Evolutionary conservation across 1,140 invertebrate species (phyloP).

Genomic region (Stegodyphus dumicola): DNA sequence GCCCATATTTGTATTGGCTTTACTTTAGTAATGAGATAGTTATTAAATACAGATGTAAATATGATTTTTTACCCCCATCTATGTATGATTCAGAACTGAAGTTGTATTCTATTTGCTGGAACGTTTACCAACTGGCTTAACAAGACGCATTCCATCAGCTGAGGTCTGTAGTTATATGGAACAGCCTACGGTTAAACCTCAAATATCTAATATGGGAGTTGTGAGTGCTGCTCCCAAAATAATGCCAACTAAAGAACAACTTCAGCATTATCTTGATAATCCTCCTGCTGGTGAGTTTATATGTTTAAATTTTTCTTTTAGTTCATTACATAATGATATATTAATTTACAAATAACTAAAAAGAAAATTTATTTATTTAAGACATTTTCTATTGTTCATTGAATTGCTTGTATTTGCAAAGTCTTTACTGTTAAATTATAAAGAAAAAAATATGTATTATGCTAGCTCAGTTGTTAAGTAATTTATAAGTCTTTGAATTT

Average conservation of each 20-base stretch:
- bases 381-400: too few species aligned
- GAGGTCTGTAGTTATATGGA: constrained; percentile 79
- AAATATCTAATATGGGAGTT: constrained; percentile 77
- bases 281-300: constrained; percentile 81
- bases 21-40: too few species aligned
- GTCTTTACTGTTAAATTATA: too few species aligned
- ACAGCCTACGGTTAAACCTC: constrained; percentile 75
- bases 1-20: too few species aligned
- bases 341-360: too few species aligned
- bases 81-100: constrained; percentile 68
- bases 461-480: too few species aligned
- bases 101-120: constrained; percentile 84
- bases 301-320: not conserved
- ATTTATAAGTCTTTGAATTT: too few species aligned
- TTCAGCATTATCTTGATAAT: constrained; percentile 89
- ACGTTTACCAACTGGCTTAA: constrained; percentile 72
- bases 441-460: too few species aligned
- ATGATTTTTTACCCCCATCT: not conserved
- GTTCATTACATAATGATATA: too few species aligned
- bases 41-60: not conserved
- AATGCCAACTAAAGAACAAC: constrained; percentile 71
- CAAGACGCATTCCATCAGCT: constrained; percentile 79
- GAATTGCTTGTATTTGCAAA: too few species aligned
- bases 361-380: too few species aligned
- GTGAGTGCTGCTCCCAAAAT: constrained; percentile 66